These are phyloP conservation scores for Epinephelus lanceolatus DNA, from an alignment of 2,113 vertebrate species.

Conservation along the genomic window DNA sequence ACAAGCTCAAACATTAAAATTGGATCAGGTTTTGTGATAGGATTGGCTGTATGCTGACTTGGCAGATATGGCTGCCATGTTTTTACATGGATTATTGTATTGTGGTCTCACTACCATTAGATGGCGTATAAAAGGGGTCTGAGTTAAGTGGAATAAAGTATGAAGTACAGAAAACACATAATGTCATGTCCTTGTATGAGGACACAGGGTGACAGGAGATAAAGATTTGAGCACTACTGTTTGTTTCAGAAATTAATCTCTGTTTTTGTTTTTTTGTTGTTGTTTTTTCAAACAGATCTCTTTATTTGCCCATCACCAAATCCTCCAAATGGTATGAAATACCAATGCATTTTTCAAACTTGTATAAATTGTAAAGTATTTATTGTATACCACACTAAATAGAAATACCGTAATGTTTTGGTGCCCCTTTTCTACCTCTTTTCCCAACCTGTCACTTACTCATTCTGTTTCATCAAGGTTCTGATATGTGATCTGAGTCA, in stretches of 20 bases:
- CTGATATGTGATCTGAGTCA: not conserved
- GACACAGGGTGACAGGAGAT: not conserved
- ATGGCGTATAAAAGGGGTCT: no score
- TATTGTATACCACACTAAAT: not conserved
- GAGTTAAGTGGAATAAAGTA: no score
- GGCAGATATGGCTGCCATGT: no score
- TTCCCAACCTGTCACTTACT: no score
- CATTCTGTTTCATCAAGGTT: not conserved
- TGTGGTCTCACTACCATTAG: no score
- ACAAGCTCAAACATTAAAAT: no score
- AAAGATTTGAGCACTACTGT: not conserved
- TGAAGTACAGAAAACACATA: no score
- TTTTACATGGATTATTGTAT: no score
- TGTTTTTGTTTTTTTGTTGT: not conserved
- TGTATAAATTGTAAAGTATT: not conserved
- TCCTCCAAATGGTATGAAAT: slow-evolving; percentile 1
- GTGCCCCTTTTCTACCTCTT: no score
- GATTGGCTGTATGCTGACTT: no score
- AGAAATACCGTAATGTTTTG: not conserved
- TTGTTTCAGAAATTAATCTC: not conserved
- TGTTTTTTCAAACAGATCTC: not conserved
- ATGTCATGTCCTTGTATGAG: no score
- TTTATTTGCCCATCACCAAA: not conserved
- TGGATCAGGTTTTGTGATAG: no score
- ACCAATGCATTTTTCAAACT: not conserved